Evolutionary conservation across 2,113 vertebrate species (phyloP), one percentile per base, ranked within the genome.

Genomic region (Megaceryle maxima): DNA sequence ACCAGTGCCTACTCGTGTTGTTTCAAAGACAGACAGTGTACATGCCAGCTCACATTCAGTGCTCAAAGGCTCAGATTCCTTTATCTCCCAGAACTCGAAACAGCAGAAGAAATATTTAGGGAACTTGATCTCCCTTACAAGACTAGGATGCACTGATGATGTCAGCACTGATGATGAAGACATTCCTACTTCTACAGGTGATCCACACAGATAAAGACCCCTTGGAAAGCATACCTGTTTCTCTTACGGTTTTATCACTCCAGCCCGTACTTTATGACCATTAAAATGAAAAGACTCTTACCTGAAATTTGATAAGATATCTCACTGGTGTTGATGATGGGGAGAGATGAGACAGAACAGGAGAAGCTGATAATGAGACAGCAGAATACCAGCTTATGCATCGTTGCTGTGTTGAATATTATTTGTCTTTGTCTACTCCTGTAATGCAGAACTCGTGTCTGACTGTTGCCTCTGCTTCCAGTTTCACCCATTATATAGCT

Each of bases 401-500:
- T 98, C 43, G 0, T 59, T 75, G 74, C 73, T 69, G 16, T 35
- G n/a, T 46, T 73, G 78, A 17, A 4, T 56, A 3, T 13, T 33
- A 51, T 46, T 63, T 0, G 46, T 88, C 87, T 78, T 84, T 43
- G 77, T 25, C 37, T 44, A 79, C 69, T 68, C 39, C 94, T 73
- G 76, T 37, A 69, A 78, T 16, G 78, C 62, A 9, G 60, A 83
- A 70, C 77, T 70, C 53, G 28, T 87, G 60, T 16, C 87, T 85
- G n/a, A 81, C 76, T 93, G 69, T 85, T 93, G 82, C 87, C 84
- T 86, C 87, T 93, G 88, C 39, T 84, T 66, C 90, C 69, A 62
- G 72, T 95, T 93, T 95, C 92, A 57, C 63, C 33, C 15, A 8
- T 98, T 97, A 97, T 98, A 98, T 97, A 97, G 80, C 70, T 11